Evolutionary conservation across 1,140 invertebrate species (phyloP), one percentile per base, ranked within the genome.

Genomic region (Cydia splendana): DNA sequence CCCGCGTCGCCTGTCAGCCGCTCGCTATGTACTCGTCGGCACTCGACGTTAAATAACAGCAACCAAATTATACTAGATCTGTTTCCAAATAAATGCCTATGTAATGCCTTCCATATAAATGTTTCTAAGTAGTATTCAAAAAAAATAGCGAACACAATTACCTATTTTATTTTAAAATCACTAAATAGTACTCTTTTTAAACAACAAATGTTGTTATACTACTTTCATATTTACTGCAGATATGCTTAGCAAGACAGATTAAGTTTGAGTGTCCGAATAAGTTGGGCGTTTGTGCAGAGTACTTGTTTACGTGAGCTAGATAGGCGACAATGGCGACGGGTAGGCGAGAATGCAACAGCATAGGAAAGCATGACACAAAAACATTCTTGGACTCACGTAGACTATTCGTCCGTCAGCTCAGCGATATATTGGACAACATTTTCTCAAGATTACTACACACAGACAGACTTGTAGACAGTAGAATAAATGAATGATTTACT

Each of bases 221-320:
- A 20, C n/a, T 20, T 24, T 24, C 24, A 24, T n/a, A 62, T 7
- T 75, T 48, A 69, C 48, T 48, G 10, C n/a, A 38, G 65, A 67
- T 15, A n/a, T 45, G 34, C 67, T n/a, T 71, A 28, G 57, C 20
- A 24, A 20, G 7, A n/a, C 9, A 24, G 2, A 62, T 12, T 24
- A 76, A 76, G 45, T 76, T 76, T 76, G 18, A 65, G 48, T 34
- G 38, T 34, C 67, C 12, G 67, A 38, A 48, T 71, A 45, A 69
- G 9, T 48, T 48, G 18, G 9, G n/a, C 28, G 65, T 76, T 77
- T 79, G 81, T 18, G 76, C 71, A 78, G 76, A 81, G 78, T 75
- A 79, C 48, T 15, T 81, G 78, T 84, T 85, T 85, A 80, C 84
- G 82, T 82, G 84, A 81, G 80, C 82, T 48, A 85, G 78, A 81